Evolutionary conservation across 2,113 vertebrate species (phyloP).

Genomic region (Anoura caudifer): DNA sequence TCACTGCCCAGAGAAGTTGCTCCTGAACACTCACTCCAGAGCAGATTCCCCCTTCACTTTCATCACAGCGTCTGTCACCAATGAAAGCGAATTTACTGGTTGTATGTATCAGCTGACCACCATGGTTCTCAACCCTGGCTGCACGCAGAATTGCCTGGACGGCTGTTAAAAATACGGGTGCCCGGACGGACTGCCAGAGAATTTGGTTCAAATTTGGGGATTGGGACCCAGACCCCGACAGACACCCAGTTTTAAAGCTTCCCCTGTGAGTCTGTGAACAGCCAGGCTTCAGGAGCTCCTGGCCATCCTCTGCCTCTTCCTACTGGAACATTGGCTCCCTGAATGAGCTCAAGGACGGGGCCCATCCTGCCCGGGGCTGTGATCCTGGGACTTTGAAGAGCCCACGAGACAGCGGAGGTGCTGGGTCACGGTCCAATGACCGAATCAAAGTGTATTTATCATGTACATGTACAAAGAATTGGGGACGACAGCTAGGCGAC

Average conservation of each 20-base stretch:
- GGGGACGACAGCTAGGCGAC: conserved; percentile 67
- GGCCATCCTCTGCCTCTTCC: background rate
- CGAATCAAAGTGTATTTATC: background rate
- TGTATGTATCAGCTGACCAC: no score
- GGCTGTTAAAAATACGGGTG: background rate
- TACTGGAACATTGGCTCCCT: fast-evolving
- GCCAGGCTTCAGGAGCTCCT: background rate
- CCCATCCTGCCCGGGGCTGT: background rate
- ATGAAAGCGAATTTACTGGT: fast-evolving
- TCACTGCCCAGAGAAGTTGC: fast-evolving
- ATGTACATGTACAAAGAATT: background rate
- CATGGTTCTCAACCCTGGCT: background rate
- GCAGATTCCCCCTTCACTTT: background rate
- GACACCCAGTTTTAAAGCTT: background rate
- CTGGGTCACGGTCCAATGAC: background rate
- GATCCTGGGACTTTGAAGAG: background rate
- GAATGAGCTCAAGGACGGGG: fast-evolving
- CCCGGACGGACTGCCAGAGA: background rate
- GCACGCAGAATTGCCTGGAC: background rate
- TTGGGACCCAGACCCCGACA: background rate
- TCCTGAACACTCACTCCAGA: background rate
- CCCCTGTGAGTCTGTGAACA: fast-evolving
- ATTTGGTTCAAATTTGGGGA: background rate
- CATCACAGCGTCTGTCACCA: fast-evolving
- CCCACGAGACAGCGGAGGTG: background rate